Evolutionary conservation across 2,888 invertebrate genomes (phyloP), one percentile per base, ranked within the genome.

Genomic region (Tolmerus cingulatus): DNA sequence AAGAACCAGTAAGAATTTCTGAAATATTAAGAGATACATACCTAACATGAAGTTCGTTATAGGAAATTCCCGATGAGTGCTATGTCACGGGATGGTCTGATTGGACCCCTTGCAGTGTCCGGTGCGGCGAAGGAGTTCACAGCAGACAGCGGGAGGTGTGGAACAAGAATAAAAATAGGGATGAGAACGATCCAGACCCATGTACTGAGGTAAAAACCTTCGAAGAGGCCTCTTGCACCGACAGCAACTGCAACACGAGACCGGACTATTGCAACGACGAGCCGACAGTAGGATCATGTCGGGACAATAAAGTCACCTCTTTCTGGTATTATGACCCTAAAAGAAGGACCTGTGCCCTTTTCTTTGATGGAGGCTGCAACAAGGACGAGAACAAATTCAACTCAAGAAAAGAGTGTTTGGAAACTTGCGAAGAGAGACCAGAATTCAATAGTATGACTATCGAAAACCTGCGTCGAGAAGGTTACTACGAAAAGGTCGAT

Each of bases 311-410:
- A 95, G 95, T 90, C 94, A 94, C 78, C 94, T 34, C 30, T n/a
- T 82, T 96, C n/a, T 98, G 97, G 96, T 97, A 96, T 93, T 98
- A 95, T 92, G 96, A 98, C 92, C 93, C 94, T 37, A 91, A 94
- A 34, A 94, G 94, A 55, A 94, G 95, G 34, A 94, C 94, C 40
- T 99, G 99, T 91, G 95, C 95, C 90, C 95, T 96, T 5, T 99
- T 98, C 92, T 98, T 96, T 93, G 96, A 96, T 34, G 91, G 91
- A 77, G 98, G 98, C 57, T 99, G 99, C 91, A 81, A 81, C 55
- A 74, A 51, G 16, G 74, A 87, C 19, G 97, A 96, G 1, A 98
- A 98, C 92, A 97, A 97, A 92, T 98, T 98, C 92, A 94, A 95
- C 86, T 95, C 95, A 0, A 94, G 95, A 87, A 95, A 95, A 87